Base-by-base conservation (phyloP, 2,888 invertebrate species). In the Nephrocerus scutellatus region DNA sequence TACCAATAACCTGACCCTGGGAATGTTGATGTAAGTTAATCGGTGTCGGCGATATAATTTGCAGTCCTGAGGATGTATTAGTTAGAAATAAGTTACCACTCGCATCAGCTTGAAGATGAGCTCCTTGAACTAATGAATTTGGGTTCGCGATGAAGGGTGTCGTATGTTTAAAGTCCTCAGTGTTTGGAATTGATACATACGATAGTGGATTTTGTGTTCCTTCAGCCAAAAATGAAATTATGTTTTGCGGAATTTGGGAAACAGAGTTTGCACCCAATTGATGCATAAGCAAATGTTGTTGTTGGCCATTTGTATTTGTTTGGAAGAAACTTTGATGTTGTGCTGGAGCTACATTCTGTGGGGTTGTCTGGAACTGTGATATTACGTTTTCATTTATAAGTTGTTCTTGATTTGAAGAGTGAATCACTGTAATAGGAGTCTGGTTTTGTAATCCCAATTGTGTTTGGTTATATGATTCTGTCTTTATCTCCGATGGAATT, bases 131-230 rank as follows among this genome's bases (percentile, higher is more conserved):
- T 18, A 76, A 60, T 29, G 73, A 71, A 54, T 73, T 66, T 52
- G 74, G 71, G 12, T 46, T 49, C 4, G 49, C 35, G 10, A 74
- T 73, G 44, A 75, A 66, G 46, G 77, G 76, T 22, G 75, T 73
- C 2, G 72, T 68, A 50, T 60, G 59, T 44, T 76, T 76, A 31
- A 68, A 76, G 30, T 76, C 76, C 36, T 71, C 71, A 1, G 77
- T 74, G 0, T 84, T 77, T 1, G 68, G 68, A 43, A 68, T 55
- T 8, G 84, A 77, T 30, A 86, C 79, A 53, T 85, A 86, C 55
- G 86, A 86, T 63, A 85, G 75, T 39, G 76, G 74, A 6, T 68
- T 63, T 41, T 65, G 63, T 4, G 59, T 51, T 4, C 60, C 58
- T n/a, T 62, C 62, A 3, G 57, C 59, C 10, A 68, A 58, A 41